Evolutionary conservation across 2,113 vertebrate species (phyloP), one percentile per base, ranked within the genome.

Genomic region (Hypomesus transpacificus): DNA sequence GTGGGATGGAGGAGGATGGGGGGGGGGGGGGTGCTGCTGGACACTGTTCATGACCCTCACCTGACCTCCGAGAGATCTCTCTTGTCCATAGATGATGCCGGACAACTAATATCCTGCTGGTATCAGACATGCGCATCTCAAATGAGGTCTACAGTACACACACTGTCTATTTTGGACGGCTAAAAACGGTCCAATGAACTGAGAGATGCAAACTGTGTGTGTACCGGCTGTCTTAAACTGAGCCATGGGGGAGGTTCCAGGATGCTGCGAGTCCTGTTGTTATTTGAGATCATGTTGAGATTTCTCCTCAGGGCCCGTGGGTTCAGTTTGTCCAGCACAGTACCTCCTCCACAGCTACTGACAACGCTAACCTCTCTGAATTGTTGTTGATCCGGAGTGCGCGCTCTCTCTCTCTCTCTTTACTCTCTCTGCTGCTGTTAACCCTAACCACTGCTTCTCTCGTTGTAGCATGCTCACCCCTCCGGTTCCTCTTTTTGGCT

Each of bases 241-340:
- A 46, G 1, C 39, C 39, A 46, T 46, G 39, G 39, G 39, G 39
- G 39, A 46, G 6, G 71, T 54, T 57, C 14, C 71, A 75, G 64
- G 66, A 72, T 58, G 50, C 76, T 53, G 61, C 31, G 14, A 24
- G 22, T 24, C 22, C 61, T 73, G 28, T 60, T 18, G 11, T 8
- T 1, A 20, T n/a, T 66, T n/a, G 60, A 54, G 53, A 51, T 22
- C 31, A 34, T 34, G 31, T 34, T 34, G 31, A 34, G 31, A 34
- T 34, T 1, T 34, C 39, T 13, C 39, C 39, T 46, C 39, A 46
- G 39, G 39, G 60, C 58, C 61, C 28, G 64, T 28, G 56, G 81
- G 85, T 85, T 80, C 79, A 64, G 81, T 85, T 72, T 53, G 80
- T 90, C 89, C 85, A 88, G 88, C 39, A 46, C 39, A 46, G 7